These are phyloP conservation scores for Willisornis vidua DNA, from an alignment of 2,113 vertebrate species.

Conservation along the genomic window DNA sequence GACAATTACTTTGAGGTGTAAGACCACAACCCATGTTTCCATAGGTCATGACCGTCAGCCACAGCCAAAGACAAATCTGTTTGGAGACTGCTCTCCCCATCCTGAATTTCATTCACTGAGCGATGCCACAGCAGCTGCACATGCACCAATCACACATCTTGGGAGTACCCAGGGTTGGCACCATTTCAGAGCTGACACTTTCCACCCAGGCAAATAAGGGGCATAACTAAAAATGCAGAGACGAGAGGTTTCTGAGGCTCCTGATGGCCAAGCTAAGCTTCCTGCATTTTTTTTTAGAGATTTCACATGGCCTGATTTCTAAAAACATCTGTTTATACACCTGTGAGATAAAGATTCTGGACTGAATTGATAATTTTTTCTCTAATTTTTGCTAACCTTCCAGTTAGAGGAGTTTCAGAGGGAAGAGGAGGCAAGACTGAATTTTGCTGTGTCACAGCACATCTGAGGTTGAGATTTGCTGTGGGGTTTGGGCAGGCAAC, in stretches of 20 bases:
- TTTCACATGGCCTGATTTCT: not conserved
- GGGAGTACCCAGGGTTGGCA: not conserved
- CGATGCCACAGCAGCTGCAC: not conserved
- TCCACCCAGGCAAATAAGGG: not conserved
- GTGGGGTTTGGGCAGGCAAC: rapidly evolving
- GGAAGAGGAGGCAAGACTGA: not conserved
- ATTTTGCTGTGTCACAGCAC: not conserved
- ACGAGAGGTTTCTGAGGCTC: not conserved
- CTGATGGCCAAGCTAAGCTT: not conserved
- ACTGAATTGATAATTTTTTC: not conserved
- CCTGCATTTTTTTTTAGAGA: not conserved
- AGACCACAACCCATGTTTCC: not conserved
- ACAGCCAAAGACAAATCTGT: not conserved
- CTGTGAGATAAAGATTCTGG: not conserved
- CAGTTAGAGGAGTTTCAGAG: not conserved
- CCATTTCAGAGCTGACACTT: not conserved
- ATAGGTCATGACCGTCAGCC: not conserved
- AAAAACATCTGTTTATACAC: not conserved
- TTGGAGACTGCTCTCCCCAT: not conserved
- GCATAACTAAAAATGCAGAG: not conserved
- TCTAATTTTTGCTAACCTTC: not conserved
- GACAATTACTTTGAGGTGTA: rapidly evolving
- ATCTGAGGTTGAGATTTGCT: not conserved
- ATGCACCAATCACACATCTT: rapidly evolving
- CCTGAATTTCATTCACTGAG: not conserved